Evolutionary conservation across 2,113 vertebrate species (phyloP), one percentile per base, ranked within the genome.

Genomic region (Psittacula cyanocephala): DNA sequence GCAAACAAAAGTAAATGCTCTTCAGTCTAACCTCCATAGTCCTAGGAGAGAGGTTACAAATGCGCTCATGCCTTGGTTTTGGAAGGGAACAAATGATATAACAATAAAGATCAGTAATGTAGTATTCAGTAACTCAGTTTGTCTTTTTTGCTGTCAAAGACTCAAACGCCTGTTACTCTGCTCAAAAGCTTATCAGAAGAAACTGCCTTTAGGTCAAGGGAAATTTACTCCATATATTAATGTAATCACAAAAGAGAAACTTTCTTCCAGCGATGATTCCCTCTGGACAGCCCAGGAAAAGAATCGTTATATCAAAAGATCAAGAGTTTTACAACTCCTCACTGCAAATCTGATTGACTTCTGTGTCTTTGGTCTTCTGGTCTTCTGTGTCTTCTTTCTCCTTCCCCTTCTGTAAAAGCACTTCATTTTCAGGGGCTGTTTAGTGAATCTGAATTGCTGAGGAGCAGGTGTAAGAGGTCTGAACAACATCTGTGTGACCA

Each of bases 171-270:
- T 52, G 65, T 55, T 64, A 11, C 90, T 96, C 86, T 88, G 43
- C 90, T 95, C 86, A 65, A 74, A 95, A 96, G 74, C 91, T 95
- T 89, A 88, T 93, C 91, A 71, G 64, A 64, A 49, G 69, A 86
- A 96, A 96, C 96, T 86, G 93, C 94, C 88, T 94, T 79, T 24
- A 49, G 29, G 57, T 86, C 83, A 67, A 59, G 81, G n/a, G 95
- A 93, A 95, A 95, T 95, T 95, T 49, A 65, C 69, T 91, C 93
- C 87, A 52, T 79, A 74, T 91, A 94, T 74, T 96, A 96, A 97
- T 72, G 88, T 37, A 95, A 97, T 95, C 93, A 94, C 75, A 75
- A 94, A 96, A 62, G 69, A 95, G 86, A 90, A 95, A 88, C 71
- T 85, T 81, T 52, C 80, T 91, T 93, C 92, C 86, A 43, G 89